Evolutionary conservation across 1,140 invertebrate genomes (phyloP), one percentile per base, ranked within the genome.

Genomic region (Eumeta japonica): DNA sequence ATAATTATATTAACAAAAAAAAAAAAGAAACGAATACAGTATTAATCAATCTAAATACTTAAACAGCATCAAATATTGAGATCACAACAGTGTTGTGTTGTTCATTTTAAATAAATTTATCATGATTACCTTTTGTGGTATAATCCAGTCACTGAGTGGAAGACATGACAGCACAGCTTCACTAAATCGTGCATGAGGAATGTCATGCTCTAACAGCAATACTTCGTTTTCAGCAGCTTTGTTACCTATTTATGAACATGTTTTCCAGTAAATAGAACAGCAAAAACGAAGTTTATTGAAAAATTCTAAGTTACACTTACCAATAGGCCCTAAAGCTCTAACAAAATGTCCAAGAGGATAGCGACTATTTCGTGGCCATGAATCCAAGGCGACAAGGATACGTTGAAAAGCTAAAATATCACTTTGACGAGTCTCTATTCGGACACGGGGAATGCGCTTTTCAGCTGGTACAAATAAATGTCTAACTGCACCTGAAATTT

Each of bases 151-250:
- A 50, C 94, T 52, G 49, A 87, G 81, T 0, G 97, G 97, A 15
- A 99, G 76, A 63, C 91, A 98, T 41, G 85, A 87, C 0, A 97
- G 81, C 15, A 99, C 97, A 31, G 90, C 85, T 53, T 96, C 90
- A 1, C 94, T 94, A 65, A 99, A 99, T 51, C 88, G 83, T 52
- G 88, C 88, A 61, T 98, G 94, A 0, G 96, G 96, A 12, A 99
- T 88, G 73, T 98, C 96, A 64, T 99, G 95, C 61, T 99, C 97
- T 28, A 99, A 68, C 2, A 99, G 77, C 28, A 99, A 81, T 5
- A 92, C 90, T 78, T 97, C 92, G 70, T 96, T 99, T 76, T 98
- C 97, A 10, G 94, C 94, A 13, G 86, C 82, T 68, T 89, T 89
- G 58, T 95, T 85, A 30, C 90, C 94, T 56, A 70, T n/a, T n/a